Conservation (phyloP, 2,888 invertebrate genomes). For the Agrotis ipsilon region DNA sequence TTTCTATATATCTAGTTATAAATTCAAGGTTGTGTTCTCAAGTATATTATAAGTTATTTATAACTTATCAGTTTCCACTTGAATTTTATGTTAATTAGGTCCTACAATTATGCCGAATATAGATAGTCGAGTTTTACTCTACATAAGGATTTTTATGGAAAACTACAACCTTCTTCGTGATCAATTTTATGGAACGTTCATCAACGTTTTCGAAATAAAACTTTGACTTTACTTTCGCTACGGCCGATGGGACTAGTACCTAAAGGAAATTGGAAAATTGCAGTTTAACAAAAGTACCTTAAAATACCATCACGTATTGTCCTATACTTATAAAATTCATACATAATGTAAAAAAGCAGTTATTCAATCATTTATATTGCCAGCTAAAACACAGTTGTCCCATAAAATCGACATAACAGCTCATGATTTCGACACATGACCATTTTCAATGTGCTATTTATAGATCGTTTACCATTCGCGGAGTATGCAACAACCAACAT, state of each 20-base stretch:
- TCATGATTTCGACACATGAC: conserved; percentile 35
- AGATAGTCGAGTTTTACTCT: no score
- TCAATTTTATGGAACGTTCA: neutral
- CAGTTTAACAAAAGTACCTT: neutral
- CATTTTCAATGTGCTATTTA: conserved; percentile 54
- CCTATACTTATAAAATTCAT: neutral
- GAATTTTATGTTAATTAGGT: neutral
- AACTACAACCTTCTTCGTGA: no score
- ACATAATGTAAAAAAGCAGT: neutral
- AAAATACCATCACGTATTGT: conserved; percentile 5
- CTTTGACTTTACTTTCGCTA: no score
- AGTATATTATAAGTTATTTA: conserved; percentile 8
- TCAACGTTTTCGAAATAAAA: no score
- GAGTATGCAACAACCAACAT: conserved; percentile 35
- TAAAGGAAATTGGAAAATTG: neutral
- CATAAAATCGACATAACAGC: conserved; percentile 24
- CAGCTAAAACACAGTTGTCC: conserved; percentile 15
- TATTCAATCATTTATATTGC: conserved; percentile 9
- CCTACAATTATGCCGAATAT: neutral
- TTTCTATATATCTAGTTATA: neutral
- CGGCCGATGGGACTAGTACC: no score
- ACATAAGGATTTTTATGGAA: no score
- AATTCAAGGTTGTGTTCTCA: conserved; percentile 19
- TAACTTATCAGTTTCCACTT: neutral
- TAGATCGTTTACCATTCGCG: conserved; percentile 48